Conservation (phyloP, 1,140 invertebrate species). For the Drosophila pseudoananassae region DNA sequence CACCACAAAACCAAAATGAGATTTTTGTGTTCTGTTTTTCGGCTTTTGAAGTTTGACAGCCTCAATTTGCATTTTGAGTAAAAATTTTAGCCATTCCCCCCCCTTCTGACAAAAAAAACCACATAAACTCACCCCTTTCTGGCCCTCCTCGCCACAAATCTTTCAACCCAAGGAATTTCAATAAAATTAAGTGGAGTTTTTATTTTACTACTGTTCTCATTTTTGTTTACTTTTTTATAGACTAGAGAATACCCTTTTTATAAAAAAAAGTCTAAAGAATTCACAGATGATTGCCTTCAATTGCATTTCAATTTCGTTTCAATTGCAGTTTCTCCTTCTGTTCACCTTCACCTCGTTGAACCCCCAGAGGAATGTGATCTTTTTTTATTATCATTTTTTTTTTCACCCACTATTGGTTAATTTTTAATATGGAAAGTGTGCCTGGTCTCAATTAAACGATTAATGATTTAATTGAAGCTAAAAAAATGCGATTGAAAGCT, state of each 20-base stretch:
- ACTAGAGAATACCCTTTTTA: background rate
- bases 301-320: conserved; percentile 55
- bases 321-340: conserved; percentile 47
- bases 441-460: conserved; percentile 39
- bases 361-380: conserved; percentile 16
- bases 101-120: background rate
- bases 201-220: background rate
- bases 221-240: background rate
- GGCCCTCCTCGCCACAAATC: background rate
- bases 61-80: conserved; percentile 63
- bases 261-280: conserved; percentile 14
- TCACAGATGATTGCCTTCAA: conserved; percentile 52
- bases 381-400: background rate
- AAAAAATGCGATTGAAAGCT: background rate
- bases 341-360: conserved; percentile 45
- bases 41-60: conserved; percentile 61
- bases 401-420: background rate
- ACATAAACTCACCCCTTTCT: conserved; percentile 8
- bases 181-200: conserved; percentile 1
- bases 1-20: conserved; percentile 43
- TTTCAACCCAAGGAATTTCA: conserved; percentile 2
- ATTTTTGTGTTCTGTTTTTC: conserved; percentile 51
- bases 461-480: conserved; percentile 34
- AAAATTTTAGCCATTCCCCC: conserved; percentile 29
- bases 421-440: conserved; percentile 21